A percentile compares a stretch with the other conserved stretches of the same genome.
Conservation (phyloP, 2,888 invertebrate species). For the Amphipyra berbera region DNA sequence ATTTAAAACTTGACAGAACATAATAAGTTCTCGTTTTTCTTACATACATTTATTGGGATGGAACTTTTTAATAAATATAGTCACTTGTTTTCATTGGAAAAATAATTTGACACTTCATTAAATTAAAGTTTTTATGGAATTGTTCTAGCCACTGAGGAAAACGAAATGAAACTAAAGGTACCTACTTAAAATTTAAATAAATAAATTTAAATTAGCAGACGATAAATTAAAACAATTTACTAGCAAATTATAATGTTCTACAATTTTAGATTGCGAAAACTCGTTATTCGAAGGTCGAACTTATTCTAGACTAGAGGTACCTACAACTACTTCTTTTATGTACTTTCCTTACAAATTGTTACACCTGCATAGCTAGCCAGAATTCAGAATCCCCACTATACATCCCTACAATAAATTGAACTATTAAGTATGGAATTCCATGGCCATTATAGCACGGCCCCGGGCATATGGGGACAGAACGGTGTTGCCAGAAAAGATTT, state of each 20-base stretch:
- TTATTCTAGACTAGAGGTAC: slow-evolving; percentile 34
- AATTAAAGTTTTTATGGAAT: slow-evolving; percentile 9
- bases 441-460: slow-evolving; percentile 65
- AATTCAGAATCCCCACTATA: slow-evolving; percentile 37
- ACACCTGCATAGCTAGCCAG: slow-evolving; percentile 20
- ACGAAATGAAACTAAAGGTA: slow-evolving; percentile 6
- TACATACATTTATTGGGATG: no score
- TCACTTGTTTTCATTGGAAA: not conserved
- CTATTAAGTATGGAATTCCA: slow-evolving; percentile 69
- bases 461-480: slow-evolving; percentile 50
- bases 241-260: slow-evolving; percentile 5
- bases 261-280: slow-evolving; percentile 33
- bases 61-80: not conserved
- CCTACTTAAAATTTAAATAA: slow-evolving; percentile 8
- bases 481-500: slow-evolving; percentile 38
- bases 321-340: slow-evolving; percentile 1
- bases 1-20: no score
- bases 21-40: no score
- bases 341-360: slow-evolving; percentile 28
- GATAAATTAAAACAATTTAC: slow-evolving; percentile 14
- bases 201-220: slow-evolving; percentile 10
- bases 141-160: slow-evolving; percentile 4
- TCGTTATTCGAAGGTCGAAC: slow-evolving; percentile 32
- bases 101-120: not conserved
- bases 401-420: slow-evolving; percentile 57